Evolutionary conservation across 2,888 invertebrate species (phyloP).

Genomic region (Pollenia labialis): DNA sequence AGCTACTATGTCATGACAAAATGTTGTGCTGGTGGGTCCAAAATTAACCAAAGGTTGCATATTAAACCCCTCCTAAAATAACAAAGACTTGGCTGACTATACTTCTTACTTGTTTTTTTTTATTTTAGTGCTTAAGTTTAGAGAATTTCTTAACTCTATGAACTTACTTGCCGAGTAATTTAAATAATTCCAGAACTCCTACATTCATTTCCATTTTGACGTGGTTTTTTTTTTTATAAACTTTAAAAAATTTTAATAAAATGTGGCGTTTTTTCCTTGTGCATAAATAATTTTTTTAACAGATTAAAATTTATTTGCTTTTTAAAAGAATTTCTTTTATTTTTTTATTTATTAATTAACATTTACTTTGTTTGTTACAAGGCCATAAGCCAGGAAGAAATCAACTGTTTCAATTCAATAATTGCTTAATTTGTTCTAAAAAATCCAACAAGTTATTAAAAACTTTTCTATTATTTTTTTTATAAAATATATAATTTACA

Average conservation of each 20-base stretch:
- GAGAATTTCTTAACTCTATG: no score
- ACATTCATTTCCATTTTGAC: constrained; percentile 56
- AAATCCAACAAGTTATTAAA: not conserved
- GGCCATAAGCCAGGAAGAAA: constrained; percentile 24
- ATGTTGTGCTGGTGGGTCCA: no score
- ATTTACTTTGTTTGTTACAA: not conserved
- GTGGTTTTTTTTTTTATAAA: not conserved
- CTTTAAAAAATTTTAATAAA: not conserved
- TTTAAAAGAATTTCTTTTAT: not conserved
- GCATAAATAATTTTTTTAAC: not conserved
- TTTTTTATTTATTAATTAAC: not conserved
- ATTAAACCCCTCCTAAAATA: no score
- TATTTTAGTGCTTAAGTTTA: not conserved
- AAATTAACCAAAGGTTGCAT: no score
- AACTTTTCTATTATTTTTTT: constrained; percentile 2
- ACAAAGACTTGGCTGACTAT: no score
- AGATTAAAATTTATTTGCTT: not conserved
- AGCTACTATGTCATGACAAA: no score
- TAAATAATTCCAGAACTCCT: constrained; percentile 42
- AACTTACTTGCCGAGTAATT: constrained; percentile 69
- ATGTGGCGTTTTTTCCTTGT: not conserved
- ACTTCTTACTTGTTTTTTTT: not conserved
- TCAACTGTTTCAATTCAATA: constrained; percentile 33
- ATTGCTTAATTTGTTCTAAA: constrained; percentile 3
- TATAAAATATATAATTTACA: constrained; percentile 33